phyloP scores from a whole-genome alignment of 2,113 vertebrate genomes.

The Cygnus atratus region DNA sequence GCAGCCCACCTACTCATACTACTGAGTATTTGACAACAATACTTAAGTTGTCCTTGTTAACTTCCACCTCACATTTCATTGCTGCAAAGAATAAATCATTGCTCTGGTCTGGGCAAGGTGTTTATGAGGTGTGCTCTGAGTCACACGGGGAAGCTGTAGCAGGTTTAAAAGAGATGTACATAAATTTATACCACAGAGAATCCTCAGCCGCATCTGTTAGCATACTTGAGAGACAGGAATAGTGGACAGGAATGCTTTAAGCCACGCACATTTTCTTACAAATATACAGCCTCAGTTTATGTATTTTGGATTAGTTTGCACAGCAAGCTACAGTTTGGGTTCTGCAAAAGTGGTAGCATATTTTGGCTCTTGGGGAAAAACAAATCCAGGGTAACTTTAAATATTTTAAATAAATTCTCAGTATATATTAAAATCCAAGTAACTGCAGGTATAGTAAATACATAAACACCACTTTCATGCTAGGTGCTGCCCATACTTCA shows the following conservation, averaged over 20 bases:
- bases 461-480: background rate
- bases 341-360: background rate
- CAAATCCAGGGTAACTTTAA: background rate
- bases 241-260: background rate
- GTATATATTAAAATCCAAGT: background rate
- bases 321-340: background rate
- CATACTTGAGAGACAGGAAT: background rate
- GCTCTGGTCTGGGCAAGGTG: background rate
- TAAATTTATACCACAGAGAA: fast-evolving
- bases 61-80: background rate
- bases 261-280: background rate
- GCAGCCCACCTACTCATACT: background rate
- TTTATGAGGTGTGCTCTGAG: background rate
- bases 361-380: background rate
- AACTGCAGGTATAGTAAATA: background rate
- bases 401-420: background rate
- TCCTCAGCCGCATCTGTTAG: background rate
- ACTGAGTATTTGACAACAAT: background rate
- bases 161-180: background rate
- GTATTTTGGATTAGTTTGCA: background rate
- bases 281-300: background rate
- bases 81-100: background rate
- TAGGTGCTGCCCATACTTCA: background rate
- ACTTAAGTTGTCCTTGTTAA: background rate
- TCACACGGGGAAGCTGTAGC: fast-evolving